phyloP scores from a whole-genome alignment of 2,113 vertebrate genomes.

The Siniperca chuatsi region DNA sequence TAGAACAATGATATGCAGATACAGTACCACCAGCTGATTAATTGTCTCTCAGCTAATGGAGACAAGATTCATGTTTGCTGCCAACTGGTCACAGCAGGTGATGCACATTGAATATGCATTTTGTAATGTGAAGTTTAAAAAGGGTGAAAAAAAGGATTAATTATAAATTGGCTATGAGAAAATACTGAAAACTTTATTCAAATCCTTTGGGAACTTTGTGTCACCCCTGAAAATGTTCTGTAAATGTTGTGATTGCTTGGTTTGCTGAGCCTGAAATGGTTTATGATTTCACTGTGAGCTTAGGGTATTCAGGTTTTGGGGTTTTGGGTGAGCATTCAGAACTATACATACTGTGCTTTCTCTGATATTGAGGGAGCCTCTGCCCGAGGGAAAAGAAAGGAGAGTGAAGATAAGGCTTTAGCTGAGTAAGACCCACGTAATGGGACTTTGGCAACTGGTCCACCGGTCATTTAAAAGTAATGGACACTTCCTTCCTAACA shows the following conservation, averaged over 20 bases:
- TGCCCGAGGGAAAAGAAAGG: constrained; percentile 21
- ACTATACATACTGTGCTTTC: not conserved
- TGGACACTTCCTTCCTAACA: constrained; percentile 39
- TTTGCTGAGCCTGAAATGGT: constrained; percentile 52
- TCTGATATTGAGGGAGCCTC: constrained; percentile 28
- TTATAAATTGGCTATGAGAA: constrained; percentile 44
- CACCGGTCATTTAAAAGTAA: constrained; percentile 47
- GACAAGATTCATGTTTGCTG: constrained; percentile 45
- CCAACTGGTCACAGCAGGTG: constrained; percentile 61
- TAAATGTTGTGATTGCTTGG: constrained; percentile 42
- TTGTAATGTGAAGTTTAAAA: constrained; percentile 46
- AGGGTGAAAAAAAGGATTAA: constrained; percentile 39
- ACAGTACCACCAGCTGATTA: constrained; percentile 51
- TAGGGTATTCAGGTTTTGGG: constrained; percentile 31
- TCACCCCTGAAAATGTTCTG: constrained; percentile 41
- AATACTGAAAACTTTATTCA: constrained; percentile 54
- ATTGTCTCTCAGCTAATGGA: constrained; percentile 56
- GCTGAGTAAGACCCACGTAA: constrained; percentile 30
- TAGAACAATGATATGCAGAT: constrained; percentile 51
- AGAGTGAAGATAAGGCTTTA: constrained; percentile 21
- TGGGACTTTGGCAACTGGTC: constrained; percentile 30
- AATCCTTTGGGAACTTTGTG: constrained; percentile 52
- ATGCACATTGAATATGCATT: constrained; percentile 58
- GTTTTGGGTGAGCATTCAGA: constrained; percentile 27
- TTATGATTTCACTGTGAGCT: constrained; percentile 47